Conservation (phyloP, 2,888 invertebrate species). For the Creontiades dilutus region DNA sequence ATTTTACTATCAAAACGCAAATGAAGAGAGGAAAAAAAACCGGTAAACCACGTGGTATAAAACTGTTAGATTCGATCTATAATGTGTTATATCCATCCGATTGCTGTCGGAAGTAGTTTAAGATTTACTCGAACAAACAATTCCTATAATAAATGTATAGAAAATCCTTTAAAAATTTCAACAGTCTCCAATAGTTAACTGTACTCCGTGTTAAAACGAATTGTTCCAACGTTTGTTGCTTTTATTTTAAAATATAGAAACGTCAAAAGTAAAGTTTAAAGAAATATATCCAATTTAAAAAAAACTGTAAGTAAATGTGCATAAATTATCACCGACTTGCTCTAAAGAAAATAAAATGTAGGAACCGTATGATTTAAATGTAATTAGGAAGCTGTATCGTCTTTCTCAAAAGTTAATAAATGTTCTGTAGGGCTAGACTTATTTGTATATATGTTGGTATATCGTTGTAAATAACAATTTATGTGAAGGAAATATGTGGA, state of each 20-base stretch:
- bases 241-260: conserved; percentile 50
- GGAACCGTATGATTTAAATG: conserved; percentile 43
- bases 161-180: conserved; percentile 28
- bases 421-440: conserved; percentile 67
- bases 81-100: conserved; percentile 39
- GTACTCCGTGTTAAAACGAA: conserved; percentile 24
- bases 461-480: conserved; percentile 67
- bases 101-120: conserved; percentile 1
- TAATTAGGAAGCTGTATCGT: conserved; percentile 72
- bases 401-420: conserved; percentile 71
- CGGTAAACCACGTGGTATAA: neutral
- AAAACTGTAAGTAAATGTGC: conserved; percentile 60
- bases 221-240: conserved; percentile 25
- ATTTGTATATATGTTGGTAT: conserved; percentile 67
- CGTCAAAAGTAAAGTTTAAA: conserved; percentile 28
- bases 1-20: neutral
- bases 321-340: conserved; percentile 60
- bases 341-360: conserved; percentile 36
- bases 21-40: neutral
- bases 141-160: conserved; percentile 21
- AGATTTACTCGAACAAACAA: conserved; percentile 23
- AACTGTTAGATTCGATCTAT: conserved; percentile 49
- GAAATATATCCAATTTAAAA: neutral
- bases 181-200: conserved; percentile 18
- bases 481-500: conserved; percentile 70